Conservation (phyloP, 1,140 invertebrate genomes). For the Macrostomum lignano region DNA sequence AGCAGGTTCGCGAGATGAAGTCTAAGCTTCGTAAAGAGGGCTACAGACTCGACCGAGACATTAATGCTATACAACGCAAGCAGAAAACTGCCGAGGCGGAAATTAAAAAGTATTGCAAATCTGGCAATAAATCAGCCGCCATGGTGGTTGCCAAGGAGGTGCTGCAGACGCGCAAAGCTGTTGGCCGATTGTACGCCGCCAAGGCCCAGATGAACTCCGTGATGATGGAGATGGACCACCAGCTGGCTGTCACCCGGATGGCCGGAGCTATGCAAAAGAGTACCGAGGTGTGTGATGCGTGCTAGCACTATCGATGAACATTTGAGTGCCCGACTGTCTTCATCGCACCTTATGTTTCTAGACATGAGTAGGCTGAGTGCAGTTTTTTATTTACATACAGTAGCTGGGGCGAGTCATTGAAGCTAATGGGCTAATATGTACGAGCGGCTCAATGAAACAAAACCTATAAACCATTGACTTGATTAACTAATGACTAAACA, state of each 20-base stretch:
- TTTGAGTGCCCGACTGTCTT: too few species aligned
- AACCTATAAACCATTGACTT: too few species aligned
- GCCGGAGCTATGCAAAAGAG: conserved; percentile 66
- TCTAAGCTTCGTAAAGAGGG: conserved; percentile 56
- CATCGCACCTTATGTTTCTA: too few species aligned
- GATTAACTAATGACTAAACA: too few species aligned
- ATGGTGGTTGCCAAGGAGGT: conserved; percentile 78
- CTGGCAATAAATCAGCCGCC: conserved; percentile 74
- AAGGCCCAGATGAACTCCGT: conserved; percentile 94
- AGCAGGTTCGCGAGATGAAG: conserved; percentile 3
- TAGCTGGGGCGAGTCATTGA: too few species aligned
- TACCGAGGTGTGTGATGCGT: too few species aligned
- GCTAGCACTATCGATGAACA: too few species aligned
- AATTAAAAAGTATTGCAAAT: conserved; percentile 68
- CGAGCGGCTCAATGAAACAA: too few species aligned
- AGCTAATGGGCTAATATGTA: too few species aligned
- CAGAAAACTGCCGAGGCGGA: neutral
- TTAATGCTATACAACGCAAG: neutral
- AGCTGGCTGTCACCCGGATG: conserved; percentile 58
- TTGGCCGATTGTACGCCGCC: conserved; percentile 62
- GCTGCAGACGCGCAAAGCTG: conserved; percentile 54
- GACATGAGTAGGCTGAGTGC: too few species aligned
- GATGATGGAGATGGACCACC: conserved; percentile 86
- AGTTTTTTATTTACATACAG: too few species aligned
- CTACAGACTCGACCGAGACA: conserved; percentile 58